A percentile compares a stretch with the other conserved stretches of the same genome.
Conservation (phyloP, 2,888 invertebrate genomes). For the Agonum fuliginosum region DNA sequence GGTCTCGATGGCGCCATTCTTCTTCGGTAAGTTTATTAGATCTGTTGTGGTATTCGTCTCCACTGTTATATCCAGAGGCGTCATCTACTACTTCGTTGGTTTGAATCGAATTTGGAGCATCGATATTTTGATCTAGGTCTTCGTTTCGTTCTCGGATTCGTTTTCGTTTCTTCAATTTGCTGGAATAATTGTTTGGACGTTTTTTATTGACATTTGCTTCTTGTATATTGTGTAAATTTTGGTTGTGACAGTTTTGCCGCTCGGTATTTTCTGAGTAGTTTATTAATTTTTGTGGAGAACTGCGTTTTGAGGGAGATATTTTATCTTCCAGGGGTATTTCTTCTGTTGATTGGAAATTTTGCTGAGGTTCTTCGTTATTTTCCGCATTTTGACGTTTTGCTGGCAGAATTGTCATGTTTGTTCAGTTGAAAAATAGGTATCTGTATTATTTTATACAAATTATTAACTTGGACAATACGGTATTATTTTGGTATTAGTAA, state of each 20-base stretch:
- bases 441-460: too few relatives aligned
- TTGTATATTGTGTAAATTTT: not conserved
- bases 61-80: constrained; percentile 71
- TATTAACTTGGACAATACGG: too few relatives aligned
- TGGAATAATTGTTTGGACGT: not conserved
- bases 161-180: not conserved
- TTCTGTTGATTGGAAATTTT: not conserved
- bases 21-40: constrained; percentile 69
- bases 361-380: not conserved
- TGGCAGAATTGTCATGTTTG: constrained; percentile 6
- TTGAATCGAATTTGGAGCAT: too few relatives aligned
- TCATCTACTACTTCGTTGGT: constrained; percentile 69
- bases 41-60: constrained; percentile 70
- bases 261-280: too few relatives aligned
- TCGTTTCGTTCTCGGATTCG: too few relatives aligned
- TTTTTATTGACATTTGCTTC: not conserved
- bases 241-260: not conserved
- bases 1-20: constrained; percentile 68
- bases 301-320: too few relatives aligned
- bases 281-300: too few relatives aligned
- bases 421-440: too few relatives aligned
- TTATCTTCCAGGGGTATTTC: not conserved
- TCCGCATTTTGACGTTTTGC: not conserved
- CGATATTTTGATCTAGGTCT: too few relatives aligned
- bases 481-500: too few relatives aligned